Base-by-base conservation (phyloP, 2,797 vertebrate species). In the Setipinna tenuifilis region DNA sequence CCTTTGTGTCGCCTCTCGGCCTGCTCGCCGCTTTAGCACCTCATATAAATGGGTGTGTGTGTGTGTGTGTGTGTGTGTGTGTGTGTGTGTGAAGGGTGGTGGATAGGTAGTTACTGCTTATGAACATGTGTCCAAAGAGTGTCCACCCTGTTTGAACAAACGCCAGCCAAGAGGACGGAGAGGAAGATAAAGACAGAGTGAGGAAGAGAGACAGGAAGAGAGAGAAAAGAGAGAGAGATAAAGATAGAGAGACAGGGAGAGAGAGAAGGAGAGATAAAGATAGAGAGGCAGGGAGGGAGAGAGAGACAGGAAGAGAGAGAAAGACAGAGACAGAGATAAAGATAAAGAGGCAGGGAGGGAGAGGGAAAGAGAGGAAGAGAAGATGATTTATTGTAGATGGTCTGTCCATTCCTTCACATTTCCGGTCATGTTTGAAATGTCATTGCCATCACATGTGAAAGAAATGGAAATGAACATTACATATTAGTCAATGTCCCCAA, bases 131-230 rank as follows among this genome's bases (percentile, higher is more conserved):
- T 41, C 35, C 35, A 41, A 41, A 41, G 35, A 41, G 3, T 65
- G 61, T 3, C 5, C 25, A 87, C 87, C 85, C 50, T 54, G 7
- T 3, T 14, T 9, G 7, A 54, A 54, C 14, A 14, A 3, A 14
- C 2, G 14, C 50, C 50, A 54, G 7, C 0, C 50, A 14, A 54
- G 50, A 54, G 50, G 71, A 87, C 6, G 16, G 48, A 21, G 41
- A 44, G 86, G 83, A 83, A 81, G 65, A 44, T 54, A 57, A n/a
- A 61, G 83, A 82, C 31, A 65, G 58, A 54, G 88, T 87, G 90
- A 92, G 88, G 88, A 88, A 85, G 80, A 81, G 85, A 90, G 87
- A 84, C 87, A 90, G 86, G 46, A 83, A 93, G 90, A 91, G 82
- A 84, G 90, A 89, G 83, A 82, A 87, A 4, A 16, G 10, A 2